phyloP scores from a whole-genome alignment of 2,113 vertebrate species.

The Lucifuga dentata region DNA sequence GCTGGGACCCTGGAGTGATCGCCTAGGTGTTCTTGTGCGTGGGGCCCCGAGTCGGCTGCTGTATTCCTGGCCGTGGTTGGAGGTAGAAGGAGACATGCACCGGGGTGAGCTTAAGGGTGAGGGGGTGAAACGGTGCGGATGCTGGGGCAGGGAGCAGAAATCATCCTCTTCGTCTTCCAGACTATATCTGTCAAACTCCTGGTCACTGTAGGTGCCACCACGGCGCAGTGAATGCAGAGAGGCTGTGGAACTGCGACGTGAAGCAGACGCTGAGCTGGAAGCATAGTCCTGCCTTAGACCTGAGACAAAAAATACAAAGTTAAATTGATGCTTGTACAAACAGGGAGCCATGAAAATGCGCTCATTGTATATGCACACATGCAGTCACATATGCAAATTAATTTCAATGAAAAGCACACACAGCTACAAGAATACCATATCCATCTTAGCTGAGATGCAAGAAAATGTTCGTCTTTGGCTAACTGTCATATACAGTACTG shows the following conservation, averaged over 20 bases:
- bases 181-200: conserved; percentile 91
- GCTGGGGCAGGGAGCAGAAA: conserved; percentile 80
- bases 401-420: no score
- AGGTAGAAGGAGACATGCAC: conserved; percentile 87
- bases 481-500: neutral
- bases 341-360: no score
- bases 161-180: conserved; percentile 91
- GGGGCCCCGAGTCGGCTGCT: conserved; percentile 67
- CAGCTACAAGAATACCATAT: no score
- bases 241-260: conserved; percentile 89
- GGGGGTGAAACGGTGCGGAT: conserved; percentile 84
- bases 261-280: conserved; percentile 88
- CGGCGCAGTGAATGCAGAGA: conserved; percentile 90
- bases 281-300: conserved; percentile 93
- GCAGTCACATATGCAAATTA: no score
- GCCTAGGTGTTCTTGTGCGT: conserved; percentile 83
- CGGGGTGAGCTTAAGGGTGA: conserved; percentile 90
- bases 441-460: no score
- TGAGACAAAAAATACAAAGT: conserved; percentile 52
- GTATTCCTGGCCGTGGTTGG: conserved; percentile 77
- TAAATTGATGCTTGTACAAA: neutral
- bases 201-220: conserved; percentile 91
- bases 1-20: conserved; percentile 83
- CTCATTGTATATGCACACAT: no score
- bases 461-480: neutral